These are phyloP conservation scores for Drosophila erecta DNA, from an alignment of 1,140 invertebrate genomes.

Conservation along the genomic window DNA sequence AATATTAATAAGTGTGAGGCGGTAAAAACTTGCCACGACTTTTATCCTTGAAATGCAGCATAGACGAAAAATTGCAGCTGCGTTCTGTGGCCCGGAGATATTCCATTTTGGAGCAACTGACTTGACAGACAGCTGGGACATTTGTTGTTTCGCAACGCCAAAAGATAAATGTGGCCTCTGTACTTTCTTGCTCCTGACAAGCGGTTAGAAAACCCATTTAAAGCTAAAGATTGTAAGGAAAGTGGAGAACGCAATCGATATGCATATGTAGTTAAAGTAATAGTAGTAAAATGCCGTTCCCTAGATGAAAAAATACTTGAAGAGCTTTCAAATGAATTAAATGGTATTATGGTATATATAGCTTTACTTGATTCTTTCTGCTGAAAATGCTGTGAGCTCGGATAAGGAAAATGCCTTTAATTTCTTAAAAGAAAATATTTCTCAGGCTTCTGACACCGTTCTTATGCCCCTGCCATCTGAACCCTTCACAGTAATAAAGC, in stretches of 20 bases:
- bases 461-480: constrained; percentile 7
- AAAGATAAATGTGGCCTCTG: constrained; percentile 35
- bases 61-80: constrained; percentile 25
- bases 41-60: constrained; percentile 41
- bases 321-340: too few species aligned
- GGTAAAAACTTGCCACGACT: constrained; percentile 14
- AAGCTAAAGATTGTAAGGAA: constrained; percentile 6
- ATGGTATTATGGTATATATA: too few species aligned
- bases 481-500: constrained; percentile 33
- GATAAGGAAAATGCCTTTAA: constrained; percentile 2
- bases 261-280: too few species aligned
- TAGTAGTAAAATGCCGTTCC: too few species aligned
- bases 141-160: constrained; percentile 50
- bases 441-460: not conserved
- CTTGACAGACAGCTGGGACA: constrained; percentile 70
- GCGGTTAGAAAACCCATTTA: constrained; percentile 31
- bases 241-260: not conserved
- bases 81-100: constrained; percentile 34
- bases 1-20: constrained; percentile 39
- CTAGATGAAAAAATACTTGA: too few species aligned
- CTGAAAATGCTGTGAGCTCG: too few species aligned
- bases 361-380: too few species aligned
- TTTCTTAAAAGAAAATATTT: not conserved
- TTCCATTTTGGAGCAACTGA: constrained; percentile 51
- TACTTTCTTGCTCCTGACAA: constrained; percentile 27